Conservation (phyloP, 2,888 invertebrate species). For the Dryocosmus kuriphilus region DNA sequence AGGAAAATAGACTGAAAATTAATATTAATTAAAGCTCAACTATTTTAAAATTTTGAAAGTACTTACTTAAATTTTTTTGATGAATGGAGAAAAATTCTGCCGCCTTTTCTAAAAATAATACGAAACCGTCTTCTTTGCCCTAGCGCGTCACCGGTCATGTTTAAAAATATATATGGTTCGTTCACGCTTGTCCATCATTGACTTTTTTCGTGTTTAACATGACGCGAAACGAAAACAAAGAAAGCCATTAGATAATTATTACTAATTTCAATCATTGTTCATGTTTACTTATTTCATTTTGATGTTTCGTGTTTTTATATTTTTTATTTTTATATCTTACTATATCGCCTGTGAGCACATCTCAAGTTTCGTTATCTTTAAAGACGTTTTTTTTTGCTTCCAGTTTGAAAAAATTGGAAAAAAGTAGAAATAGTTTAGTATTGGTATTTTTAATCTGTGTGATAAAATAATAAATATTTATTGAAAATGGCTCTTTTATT, state of each 20-base stretch:
- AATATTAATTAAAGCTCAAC: neutral
- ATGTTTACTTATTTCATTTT: neutral
- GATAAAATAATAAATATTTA: neutral
- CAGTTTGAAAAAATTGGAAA: neutral
- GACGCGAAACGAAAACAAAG: neutral
- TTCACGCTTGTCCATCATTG: conserved; percentile 6
- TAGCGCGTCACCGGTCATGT: conserved; percentile 3
- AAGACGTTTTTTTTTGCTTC: neutral
- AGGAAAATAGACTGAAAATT: neutral
- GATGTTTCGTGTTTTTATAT: neutral
- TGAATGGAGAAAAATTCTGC: neutral
- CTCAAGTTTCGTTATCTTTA: neutral
- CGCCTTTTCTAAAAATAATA: conserved; percentile 22
- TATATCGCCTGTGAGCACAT: neutral
- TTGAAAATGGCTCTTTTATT: neutral
- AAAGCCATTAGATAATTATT: neutral
- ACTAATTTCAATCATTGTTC: neutral
- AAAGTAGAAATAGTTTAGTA: neutral
- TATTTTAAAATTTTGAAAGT: neutral
- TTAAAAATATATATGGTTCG: conserved; percentile 27
- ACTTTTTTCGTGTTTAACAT: conserved; percentile 19
- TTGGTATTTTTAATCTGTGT: neutral
- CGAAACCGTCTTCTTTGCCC: conserved; percentile 4
- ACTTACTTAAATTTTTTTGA: neutral
- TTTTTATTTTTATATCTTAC: neutral